Conservation (phyloP, 2,888 invertebrate species). For the Oligia latruncula region DNA sequence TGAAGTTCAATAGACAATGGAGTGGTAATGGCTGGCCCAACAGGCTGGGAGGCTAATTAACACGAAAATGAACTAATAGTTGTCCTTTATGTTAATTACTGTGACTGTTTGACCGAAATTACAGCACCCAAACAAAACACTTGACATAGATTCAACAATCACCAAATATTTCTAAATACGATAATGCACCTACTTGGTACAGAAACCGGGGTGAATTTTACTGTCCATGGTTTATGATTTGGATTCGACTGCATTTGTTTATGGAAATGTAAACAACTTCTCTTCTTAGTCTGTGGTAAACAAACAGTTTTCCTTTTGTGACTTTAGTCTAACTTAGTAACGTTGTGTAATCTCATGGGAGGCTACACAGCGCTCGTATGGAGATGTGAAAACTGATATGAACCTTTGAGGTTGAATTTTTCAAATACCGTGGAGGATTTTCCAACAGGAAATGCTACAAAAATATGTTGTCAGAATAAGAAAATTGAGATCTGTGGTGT, state of each 20-base stretch:
- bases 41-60: too few relatives aligned
- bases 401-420: slow-evolving; percentile 19
- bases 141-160: not conserved
- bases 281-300: not conserved
- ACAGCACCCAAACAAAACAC: not conserved
- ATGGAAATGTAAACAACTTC: slow-evolving; percentile 1
- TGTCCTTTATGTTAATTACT: not conserved
- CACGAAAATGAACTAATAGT: not conserved
- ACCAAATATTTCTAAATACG: not conserved
- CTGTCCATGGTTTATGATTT: not conserved
- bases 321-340: not conserved
- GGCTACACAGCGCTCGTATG: not conserved
- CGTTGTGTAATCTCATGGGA: slow-evolving; percentile 9
- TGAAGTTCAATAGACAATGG: not conserved
- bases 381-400: slow-evolving; percentile 12
- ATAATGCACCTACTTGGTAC: not conserved
- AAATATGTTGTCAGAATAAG: not conserved
- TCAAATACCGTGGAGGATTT: slow-evolving; percentile 9
- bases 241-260: not conserved
- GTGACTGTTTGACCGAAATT: not conserved
- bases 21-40: not conserved
- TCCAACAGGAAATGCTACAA: not conserved
- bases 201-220: not conserved
- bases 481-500: not conserved
- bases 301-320: slow-evolving; percentile 25